phyloP scores from a whole-genome alignment of 2,888 invertebrate genomes.

The Pocota personata region DNA sequence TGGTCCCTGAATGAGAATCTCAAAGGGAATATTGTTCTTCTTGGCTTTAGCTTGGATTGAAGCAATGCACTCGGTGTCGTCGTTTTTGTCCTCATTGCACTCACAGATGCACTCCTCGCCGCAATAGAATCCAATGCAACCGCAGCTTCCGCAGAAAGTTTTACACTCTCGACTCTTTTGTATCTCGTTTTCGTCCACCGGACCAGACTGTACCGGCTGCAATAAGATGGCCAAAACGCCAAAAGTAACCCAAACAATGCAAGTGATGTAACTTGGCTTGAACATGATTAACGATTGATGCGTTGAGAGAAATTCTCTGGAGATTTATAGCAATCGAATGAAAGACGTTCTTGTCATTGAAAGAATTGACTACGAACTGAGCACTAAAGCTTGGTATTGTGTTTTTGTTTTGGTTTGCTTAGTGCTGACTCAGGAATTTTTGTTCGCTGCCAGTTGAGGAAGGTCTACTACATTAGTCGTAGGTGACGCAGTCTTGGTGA shows the following conservation, averaged over 20 bases:
- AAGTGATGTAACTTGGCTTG: constrained; percentile 55
- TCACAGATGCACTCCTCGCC: constrained; percentile 83
- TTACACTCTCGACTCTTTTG: constrained; percentile 79
- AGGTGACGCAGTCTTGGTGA: constrained; percentile 13
- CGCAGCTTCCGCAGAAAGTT: constrained; percentile 80
- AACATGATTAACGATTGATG: constrained; percentile 55
- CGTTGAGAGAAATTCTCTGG: constrained; percentile 10
- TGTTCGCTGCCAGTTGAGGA: constrained; percentile 45
- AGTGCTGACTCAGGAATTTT: constrained; percentile 39
- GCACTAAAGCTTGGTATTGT: background rate
- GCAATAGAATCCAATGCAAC: constrained; percentile 82
- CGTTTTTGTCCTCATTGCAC: constrained; percentile 79
- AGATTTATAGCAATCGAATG: constrained; percentile 63
- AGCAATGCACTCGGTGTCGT: constrained; percentile 80
- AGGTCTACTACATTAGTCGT: constrained; percentile 41
- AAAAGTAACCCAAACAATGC: constrained; percentile 32
- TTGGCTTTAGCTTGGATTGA: constrained; percentile 79
- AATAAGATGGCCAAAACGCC: constrained; percentile 37
- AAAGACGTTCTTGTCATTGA: constrained; percentile 52
- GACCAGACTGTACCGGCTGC: constrained; percentile 10
- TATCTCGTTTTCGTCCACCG: constrained; percentile 77
- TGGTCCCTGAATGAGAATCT: constrained; percentile 82
- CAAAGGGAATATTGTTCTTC: constrained; percentile 78
- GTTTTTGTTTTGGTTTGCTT: constrained; percentile 28
- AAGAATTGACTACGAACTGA: constrained; percentile 52